A percentile compares a stretch with the other conserved stretches of the same genome.
phyloP scores from a whole-genome alignment of 2,113 vertebrate species.

The Otolemur garnettii region DNA sequence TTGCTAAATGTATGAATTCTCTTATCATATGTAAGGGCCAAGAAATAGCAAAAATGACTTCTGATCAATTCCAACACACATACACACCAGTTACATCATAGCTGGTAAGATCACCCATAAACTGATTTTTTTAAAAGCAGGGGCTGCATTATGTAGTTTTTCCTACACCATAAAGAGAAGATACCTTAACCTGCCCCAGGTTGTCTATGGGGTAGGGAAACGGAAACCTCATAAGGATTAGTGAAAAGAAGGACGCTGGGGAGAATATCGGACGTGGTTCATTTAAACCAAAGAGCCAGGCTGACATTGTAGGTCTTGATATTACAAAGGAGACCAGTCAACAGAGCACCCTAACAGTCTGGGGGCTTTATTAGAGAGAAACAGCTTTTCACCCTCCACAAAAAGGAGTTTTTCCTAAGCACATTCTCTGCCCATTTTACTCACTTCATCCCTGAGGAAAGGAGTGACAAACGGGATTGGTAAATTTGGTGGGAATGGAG shows the following conservation, averaged over 20 bases:
- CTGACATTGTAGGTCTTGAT: neutral
- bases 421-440: neutral
- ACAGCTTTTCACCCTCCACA: neutral
- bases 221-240: neutral
- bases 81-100: neutral
- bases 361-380: neutral
- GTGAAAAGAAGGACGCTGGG: neutral
- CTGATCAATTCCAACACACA: neutral
- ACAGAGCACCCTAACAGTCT: neutral
- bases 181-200: neutral
- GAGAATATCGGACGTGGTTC: neutral
- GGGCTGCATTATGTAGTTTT: neutral
- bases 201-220: neutral
- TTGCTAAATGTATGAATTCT: constrained; percentile 21
- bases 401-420: neutral
- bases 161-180: neutral
- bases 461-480: neutral
- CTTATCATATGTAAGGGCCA: neutral
- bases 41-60: neutral
- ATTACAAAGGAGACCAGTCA: neutral
- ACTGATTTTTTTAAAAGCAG: neutral
- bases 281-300: neutral
- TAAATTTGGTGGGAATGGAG: neutral
- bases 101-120: neutral
- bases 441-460: neutral